These are phyloP conservation scores for Cyclophora punctaria DNA, from an alignment of 2,888 invertebrate genomes.

Conservation along the genomic window DNA sequence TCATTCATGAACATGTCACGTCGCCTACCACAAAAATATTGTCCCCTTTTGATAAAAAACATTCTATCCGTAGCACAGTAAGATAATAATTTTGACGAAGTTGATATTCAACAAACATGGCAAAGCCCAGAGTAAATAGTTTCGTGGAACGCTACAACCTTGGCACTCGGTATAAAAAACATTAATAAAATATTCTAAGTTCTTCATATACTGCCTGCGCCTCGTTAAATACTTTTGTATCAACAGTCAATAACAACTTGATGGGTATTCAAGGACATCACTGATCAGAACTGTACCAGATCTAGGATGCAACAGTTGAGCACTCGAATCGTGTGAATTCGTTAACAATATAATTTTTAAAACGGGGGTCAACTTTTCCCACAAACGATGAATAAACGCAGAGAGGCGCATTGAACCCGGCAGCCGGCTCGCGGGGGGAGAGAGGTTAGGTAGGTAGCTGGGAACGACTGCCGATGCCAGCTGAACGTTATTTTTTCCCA, in stretches of 20 bases:
- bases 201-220: conserved; percentile 26
- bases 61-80: conserved; percentile 50
- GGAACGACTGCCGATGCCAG: conserved; percentile 73
- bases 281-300: conserved; percentile 14
- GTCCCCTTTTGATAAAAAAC: conserved; percentile 53
- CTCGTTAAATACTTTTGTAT: conserved; percentile 27
- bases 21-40: conserved; percentile 42
- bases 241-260: conserved; percentile 8
- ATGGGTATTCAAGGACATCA: conserved; percentile 7
- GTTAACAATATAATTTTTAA: conserved; percentile 71
- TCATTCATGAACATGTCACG: conserved; percentile 41
- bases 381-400: conserved; percentile 74
- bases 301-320: conserved; percentile 52
- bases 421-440: conserved; percentile 68
- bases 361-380: conserved; percentile 75
- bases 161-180: conserved; percentile 45
- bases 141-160: conserved; percentile 54
- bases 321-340: conserved; percentile 67
- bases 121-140: conserved; percentile 60
- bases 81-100: conserved; percentile 65
- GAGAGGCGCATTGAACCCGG: conserved; percentile 75
- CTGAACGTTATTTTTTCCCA: conserved; percentile 77
- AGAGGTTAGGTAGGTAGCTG: conserved; percentile 69
- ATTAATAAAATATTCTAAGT: conserved; percentile 16
- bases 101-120: conserved; percentile 62